phyloP scores from a whole-genome alignment of 2,888 invertebrate genomes.

The Ectemnius lituratus region DNA sequence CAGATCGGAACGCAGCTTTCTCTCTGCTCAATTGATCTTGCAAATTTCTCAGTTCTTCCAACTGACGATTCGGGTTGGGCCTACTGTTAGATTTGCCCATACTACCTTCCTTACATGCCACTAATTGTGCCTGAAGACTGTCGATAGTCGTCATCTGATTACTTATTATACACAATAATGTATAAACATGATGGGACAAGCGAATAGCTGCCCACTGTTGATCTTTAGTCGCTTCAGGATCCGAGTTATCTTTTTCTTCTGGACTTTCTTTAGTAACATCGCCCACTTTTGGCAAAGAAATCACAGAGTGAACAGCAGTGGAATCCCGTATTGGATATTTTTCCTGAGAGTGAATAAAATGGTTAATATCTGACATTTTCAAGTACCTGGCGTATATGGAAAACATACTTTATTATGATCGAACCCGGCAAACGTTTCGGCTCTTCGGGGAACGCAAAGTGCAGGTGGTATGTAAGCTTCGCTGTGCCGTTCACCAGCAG shows the following conservation, averaged over 20 bases:
- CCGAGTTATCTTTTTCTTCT: conserved; percentile 61
- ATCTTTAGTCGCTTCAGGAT: conserved; percentile 77
- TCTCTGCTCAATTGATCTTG: conserved; percentile 91
- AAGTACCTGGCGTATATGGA: neutral
- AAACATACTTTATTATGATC: conserved; percentile 80
- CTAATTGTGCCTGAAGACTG: conserved; percentile 89
- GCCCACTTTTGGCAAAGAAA: conserved; percentile 62
- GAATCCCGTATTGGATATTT: conserved; percentile 72
- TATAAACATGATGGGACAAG: conserved; percentile 92
- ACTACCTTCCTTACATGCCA: conserved; percentile 81
- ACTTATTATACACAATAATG: conserved; percentile 91
- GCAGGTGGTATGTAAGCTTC: conserved; percentile 91
- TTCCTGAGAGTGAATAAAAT: conserved; percentile 54
- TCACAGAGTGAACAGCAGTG: conserved; percentile 59
- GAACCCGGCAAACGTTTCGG: conserved; percentile 98
- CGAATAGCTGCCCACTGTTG: conserved; percentile 88
- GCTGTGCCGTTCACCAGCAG: conserved; percentile 95
- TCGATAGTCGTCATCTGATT: conserved; percentile 94
- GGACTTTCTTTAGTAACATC: conserved; percentile 56
- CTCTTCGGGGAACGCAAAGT: conserved; percentile 87
- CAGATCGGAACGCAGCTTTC: conserved; percentile 82
- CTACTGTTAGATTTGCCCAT: conserved; percentile 69
- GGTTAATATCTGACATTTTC: neutral
- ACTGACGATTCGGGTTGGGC: conserved; percentile 88
- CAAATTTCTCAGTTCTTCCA: conserved; percentile 94